Conservation (phyloP, 2,113 vertebrate species). For the Notarius quadriscutis region DNA sequence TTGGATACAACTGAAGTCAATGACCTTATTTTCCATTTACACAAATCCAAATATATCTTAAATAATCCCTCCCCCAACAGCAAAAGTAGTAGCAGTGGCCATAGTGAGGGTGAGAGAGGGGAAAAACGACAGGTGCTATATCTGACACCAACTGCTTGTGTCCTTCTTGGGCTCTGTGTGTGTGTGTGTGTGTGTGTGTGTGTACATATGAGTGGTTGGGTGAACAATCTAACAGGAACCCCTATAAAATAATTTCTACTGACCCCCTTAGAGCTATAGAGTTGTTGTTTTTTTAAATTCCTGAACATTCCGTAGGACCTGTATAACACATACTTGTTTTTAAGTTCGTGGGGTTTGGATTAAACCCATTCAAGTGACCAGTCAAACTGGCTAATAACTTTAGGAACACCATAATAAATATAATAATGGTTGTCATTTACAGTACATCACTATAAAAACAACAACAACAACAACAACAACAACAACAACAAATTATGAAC, state of each 20-base stretch:
- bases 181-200: constrained; percentile 38
- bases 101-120: constrained; percentile 30
- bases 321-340: not conserved
- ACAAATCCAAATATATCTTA: constrained; percentile 40
- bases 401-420: too few relatives aligned
- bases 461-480: too few relatives aligned
- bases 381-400: not conserved
- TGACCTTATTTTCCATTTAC: constrained; percentile 36
- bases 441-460: not conserved
- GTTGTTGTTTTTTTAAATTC: not conserved
- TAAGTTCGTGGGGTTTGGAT: not conserved
- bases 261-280: not conserved
- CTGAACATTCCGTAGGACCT: not conserved
- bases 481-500: too few relatives aligned
- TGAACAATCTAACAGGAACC: not conserved
- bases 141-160: constrained; percentile 66
- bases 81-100: constrained; percentile 25
- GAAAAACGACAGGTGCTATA: constrained; percentile 62
- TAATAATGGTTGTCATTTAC: not conserved
- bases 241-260: not conserved
- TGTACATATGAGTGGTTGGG: not conserved
- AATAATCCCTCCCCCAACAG: constrained; percentile 1
- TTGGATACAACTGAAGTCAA: not conserved
- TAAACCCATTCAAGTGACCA: not conserved
- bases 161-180: constrained; percentile 68